Conservation (phyloP, 2,888 invertebrate genomes). For the Nycteola revayana region DNA sequence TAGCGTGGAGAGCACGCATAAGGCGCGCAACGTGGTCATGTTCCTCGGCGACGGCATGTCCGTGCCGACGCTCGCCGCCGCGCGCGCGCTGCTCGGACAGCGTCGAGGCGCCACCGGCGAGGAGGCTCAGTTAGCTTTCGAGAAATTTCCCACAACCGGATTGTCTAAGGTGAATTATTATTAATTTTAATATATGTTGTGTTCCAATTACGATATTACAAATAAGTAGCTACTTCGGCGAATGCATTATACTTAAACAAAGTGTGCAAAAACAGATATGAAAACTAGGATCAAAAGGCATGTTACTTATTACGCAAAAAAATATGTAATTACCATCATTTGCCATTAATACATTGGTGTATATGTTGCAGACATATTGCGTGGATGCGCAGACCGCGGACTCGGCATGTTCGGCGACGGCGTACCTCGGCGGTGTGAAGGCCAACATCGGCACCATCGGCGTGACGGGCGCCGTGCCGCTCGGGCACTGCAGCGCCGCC, state of each 20-base stretch:
- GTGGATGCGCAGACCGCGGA: slow-evolving; percentile 85
- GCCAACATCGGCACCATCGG: slow-evolving; percentile 85
- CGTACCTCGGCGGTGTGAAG: slow-evolving; percentile 86
- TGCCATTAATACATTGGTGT: too few relatives aligned
- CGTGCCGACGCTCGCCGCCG: slow-evolving; percentile 84
- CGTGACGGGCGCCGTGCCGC: slow-evolving; percentile 83
- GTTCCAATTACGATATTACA: too few relatives aligned
- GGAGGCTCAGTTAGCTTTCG: slow-evolving; percentile 82
- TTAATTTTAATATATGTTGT: too few relatives aligned
- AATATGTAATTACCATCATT: too few relatives aligned
- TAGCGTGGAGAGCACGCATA: slow-evolving; percentile 9
- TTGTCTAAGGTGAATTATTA: slow-evolving; percentile 82
- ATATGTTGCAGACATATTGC: slow-evolving; percentile 73
- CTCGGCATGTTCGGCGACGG: slow-evolving; percentile 87
- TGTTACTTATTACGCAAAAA: too few relatives aligned
- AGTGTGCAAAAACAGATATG: too few relatives aligned
- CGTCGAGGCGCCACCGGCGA: slow-evolving; percentile 78
- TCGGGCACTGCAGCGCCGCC: slow-evolving; percentile 82
- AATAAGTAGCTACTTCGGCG: too few relatives aligned
- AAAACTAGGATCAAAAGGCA: too few relatives aligned
- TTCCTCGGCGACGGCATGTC: slow-evolving; percentile 91
- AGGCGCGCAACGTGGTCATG: slow-evolving; percentile 83
- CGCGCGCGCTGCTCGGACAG: slow-evolving; percentile 85
- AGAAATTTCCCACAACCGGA: slow-evolving; percentile 84
- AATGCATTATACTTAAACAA: too few relatives aligned